Evolutionary conservation across 2,113 vertebrate species (phyloP).

Genomic region (Nettapus auritus): DNA sequence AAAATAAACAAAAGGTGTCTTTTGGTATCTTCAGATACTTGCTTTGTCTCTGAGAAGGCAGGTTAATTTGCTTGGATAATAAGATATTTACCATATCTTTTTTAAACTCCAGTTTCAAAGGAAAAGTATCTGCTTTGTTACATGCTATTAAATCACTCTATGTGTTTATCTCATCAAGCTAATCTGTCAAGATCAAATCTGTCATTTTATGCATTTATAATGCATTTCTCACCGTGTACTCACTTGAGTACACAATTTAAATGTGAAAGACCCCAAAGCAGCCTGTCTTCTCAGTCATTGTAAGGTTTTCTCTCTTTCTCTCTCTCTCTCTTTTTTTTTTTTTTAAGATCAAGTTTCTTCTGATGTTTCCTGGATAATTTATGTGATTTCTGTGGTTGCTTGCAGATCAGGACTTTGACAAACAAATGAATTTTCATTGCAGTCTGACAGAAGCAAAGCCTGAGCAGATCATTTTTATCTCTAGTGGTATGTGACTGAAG

Average conservation of each 20-base stretch:
- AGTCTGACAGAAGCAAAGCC: neutral
- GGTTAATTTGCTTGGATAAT: neutral
- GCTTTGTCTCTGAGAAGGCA: neutral
- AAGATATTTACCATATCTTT: neutral
- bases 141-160: neutral
- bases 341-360: neutral
- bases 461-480: neutral
- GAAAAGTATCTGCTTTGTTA: neutral
- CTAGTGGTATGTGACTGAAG: neutral
- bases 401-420: neutral
- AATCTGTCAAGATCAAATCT: neutral
- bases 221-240: neutral
- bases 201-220: conserved; percentile 3
- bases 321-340: no score
- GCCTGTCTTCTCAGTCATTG: neutral
- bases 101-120: neutral
- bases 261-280: neutral
- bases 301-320: neutral
- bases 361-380: neutral
- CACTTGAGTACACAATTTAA: neutral
- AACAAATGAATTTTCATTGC: neutral
- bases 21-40: neutral
- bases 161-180: neutral
- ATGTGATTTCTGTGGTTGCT: neutral
- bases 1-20: neutral